Evolutionary conservation across 2,888 invertebrate species (phyloP).

Genomic region (Mythimna impura): DNA sequence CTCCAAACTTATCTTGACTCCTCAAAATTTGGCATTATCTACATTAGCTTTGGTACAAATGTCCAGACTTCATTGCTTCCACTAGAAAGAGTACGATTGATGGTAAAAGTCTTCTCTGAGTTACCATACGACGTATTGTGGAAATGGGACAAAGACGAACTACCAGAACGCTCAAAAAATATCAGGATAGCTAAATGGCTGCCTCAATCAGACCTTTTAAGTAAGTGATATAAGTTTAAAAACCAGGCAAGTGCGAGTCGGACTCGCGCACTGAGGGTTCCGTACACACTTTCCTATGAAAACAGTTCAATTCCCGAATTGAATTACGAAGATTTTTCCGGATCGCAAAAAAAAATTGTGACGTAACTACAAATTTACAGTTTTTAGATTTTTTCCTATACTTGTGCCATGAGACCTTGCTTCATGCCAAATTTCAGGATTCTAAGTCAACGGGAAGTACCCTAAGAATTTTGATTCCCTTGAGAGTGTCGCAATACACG

Average conservation of each 20-base stretch:
- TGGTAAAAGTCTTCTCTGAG: slow-evolving; percentile 76
- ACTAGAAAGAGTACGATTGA: slow-evolving; percentile 67
- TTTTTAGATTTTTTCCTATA: no score
- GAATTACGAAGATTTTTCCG: no score
- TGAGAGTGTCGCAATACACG: no score
- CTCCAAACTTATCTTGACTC: slow-evolving; percentile 77
- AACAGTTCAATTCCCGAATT: no score
- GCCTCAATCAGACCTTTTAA: slow-evolving; percentile 41
- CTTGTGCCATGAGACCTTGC: no score
- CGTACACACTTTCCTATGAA: no score
- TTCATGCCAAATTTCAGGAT: no score
- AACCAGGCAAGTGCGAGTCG: not conserved
- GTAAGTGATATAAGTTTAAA: slow-evolving; percentile 12
- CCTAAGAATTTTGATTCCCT: no score
- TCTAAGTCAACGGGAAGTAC: no score
- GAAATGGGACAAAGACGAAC: slow-evolving; percentile 64
- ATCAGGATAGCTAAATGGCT: slow-evolving; percentile 78
- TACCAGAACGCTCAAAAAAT: slow-evolving; percentile 72
- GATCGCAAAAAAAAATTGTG: no score
- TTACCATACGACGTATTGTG: slow-evolving; percentile 84
- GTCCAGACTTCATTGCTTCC: slow-evolving; percentile 74
- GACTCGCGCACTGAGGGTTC: no score
- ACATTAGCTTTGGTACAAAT: slow-evolving; percentile 84
- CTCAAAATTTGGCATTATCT: slow-evolving; percentile 82
- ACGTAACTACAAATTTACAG: no score